Evolutionary conservation across 1,140 invertebrate genomes (phyloP).

Genomic region (Orchestia grillus): DNA sequence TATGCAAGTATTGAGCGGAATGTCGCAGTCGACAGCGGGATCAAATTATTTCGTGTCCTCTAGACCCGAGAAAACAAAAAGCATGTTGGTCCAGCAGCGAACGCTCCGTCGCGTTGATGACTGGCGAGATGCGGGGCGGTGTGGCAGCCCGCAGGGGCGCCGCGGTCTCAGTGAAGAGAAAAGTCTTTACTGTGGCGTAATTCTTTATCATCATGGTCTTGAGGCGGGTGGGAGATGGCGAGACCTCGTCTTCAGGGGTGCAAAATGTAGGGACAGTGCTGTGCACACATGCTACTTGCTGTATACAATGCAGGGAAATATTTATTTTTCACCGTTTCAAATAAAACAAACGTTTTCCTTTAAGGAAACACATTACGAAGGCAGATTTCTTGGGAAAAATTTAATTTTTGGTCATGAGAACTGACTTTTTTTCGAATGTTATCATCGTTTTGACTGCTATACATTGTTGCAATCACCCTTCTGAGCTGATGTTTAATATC

Average conservation of each 20-base stretch:
- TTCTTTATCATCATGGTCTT: background rate
- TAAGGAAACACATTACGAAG: background rate
- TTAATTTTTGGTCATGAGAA: background rate
- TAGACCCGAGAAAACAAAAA: background rate
- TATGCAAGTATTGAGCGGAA: too few relatives aligned
- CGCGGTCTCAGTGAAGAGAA: too few relatives aligned
- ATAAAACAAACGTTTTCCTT: background rate
- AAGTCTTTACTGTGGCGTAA: background rate
- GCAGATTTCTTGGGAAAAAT: background rate
- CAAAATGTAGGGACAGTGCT: background rate
- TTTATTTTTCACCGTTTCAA: background rate
- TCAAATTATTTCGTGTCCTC: background rate
- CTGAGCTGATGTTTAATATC: too few relatives aligned
- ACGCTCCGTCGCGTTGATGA: background rate
- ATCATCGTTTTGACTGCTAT: too few relatives aligned
- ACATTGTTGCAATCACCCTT: too few relatives aligned
- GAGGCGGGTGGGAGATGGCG: background rate
- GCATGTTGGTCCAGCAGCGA: background rate
- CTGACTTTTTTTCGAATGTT: too few relatives aligned
- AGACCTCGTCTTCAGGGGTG: background rate
- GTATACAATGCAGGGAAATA: background rate
- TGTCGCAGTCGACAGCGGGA: background rate
- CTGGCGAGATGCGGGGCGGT: background rate
- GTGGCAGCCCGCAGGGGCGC: background rate
- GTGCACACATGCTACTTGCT: background rate